Evolutionary conservation across 37 sponge, comb jelly and placozoan genomes (phyloP), one percentile per base, ranked within the genome.

Genomic region (Halichondria panicea): DNA sequence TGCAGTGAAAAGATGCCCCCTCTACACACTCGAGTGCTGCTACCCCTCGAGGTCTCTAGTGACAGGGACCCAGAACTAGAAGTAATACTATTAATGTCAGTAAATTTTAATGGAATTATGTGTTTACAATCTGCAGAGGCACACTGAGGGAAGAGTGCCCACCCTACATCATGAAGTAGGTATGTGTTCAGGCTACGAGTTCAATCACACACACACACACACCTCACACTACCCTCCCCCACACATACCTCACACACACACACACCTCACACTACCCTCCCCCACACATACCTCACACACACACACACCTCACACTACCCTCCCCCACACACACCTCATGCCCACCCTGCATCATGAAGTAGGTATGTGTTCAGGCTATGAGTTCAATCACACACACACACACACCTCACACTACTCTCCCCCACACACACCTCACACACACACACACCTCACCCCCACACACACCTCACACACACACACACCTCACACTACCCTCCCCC

Each of bases 141-240:
- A 63, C 19, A 93, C 93, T 32, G 93, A 93, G 31, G 89, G 93
- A 3, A 38, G 93, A 24, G 71, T 93, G 1, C 62, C 90, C 11
- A 74, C 85, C 22, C 59, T 93, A 31, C 93, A 93, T 68, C 93
- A 93, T 68, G 93, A 92, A 75, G 62, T 92, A 13, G 89, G 93
- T 92, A 56, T 43, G 90, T 4, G 21, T 0, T 37, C 48, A 1
- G 34, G 18, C 19, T 2, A 18, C 21, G 65, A 52, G 11, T n/a
- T 31, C n/a, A n/a, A n/a, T n/a, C n/a, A n/a, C n/a, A n/a, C n/a
- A n/a, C n/a, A n/a, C 37, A 35, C 24, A 53, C 21, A 43, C 13
- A 18, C 11, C 11, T 48, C 15, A 48, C 15, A 48, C 13, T 48
- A 48, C n/a, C 13, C 52, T 18, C 15, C 11, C 52, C 11, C 13